A percentile compares a stretch with the other conserved stretches of the same genome.
These are phyloP conservation scores for Conistra vaccinii DNA, from an alignment of 2,888 invertebrate species.

Conservation along the genomic window DNA sequence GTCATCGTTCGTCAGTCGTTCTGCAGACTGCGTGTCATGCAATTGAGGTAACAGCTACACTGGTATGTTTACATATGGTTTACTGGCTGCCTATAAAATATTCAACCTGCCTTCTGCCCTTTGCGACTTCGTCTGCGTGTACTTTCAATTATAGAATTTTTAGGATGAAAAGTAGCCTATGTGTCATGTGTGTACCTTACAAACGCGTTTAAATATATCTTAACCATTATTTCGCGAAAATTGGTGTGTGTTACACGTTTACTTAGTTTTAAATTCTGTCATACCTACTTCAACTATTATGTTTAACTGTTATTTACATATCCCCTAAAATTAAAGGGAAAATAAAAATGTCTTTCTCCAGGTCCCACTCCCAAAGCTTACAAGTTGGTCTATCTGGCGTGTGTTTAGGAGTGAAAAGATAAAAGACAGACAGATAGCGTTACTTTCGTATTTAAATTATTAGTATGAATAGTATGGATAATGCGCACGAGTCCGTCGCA, in stretches of 20 bases:
- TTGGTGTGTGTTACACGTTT: no score
- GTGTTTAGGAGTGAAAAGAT: neutral
- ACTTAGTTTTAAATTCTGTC: neutral
- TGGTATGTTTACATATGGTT: constrained; percentile 28
- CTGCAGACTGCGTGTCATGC: constrained; percentile 10
- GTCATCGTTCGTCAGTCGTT: constrained; percentile 27
- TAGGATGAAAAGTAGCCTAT: neutral
- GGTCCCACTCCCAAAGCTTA: no score
- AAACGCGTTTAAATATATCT: neutral
- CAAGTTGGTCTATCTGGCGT: neutral
- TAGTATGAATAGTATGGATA: constrained; percentile 10
- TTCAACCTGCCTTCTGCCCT: no score
- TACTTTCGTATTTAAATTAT: neutral
- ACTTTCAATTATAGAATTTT: neutral
- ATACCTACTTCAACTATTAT: neutral
- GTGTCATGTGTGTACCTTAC: no score
- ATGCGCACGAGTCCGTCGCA: constrained; percentile 71
- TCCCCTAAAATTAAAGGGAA: neutral
- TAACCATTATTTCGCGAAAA: neutral
- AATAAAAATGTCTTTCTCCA: neutral
- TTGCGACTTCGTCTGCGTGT: no score
- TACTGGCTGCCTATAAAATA: neutral
- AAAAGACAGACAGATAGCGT: neutral
- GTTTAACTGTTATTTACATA: neutral
- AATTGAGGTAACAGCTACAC: constrained; percentile 28